Base-by-base conservation (phyloP, 2,888 invertebrate genomes). In the Cecidostiba fungosa region DNA sequence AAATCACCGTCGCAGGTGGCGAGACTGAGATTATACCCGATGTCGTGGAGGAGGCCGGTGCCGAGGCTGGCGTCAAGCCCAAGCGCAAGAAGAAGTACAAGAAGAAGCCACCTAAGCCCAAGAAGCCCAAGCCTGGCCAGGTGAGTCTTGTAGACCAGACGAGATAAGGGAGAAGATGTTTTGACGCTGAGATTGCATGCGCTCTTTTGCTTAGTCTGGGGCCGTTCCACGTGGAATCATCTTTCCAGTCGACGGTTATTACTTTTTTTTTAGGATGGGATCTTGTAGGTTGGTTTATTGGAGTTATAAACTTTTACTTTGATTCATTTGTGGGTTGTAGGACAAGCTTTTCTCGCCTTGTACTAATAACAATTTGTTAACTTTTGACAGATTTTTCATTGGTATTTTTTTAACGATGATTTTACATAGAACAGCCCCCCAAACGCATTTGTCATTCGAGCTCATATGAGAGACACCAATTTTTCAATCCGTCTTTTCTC, bases 11-110 rank as follows among this genome's bases (percentile, higher is more conserved):
- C 8, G 94, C 94, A 0, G 94, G 92, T 3, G 91, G 94, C 0
- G 93, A 94, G 39, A 94, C 94, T 6, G 94, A 94, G 84, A 93
- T 94, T 19, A 94, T 94, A 73, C 94, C 93, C 1, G 94, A 94
- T n/a, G 91, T 93, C 0, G 91, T 91, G 92, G 91, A 91, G 59
- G 90, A 92, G 5, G 93, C 92, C 16, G 91, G 90, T 32, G 90
- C 91, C 10, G 93, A 93, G 66, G 88, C 93, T 0, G 93, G 92
- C 0, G 89, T 91, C 10, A 94, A 94, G 84, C 93, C 94, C 6
- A 96, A 96, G 90, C 96, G 96, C 92, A 97, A 97, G 94, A 96
- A 97, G 94, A 96, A 96, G 90, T 96, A 96, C 93, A 97, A 97
- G 94, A 97, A 97, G 94, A 97, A 97, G 92, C 96, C 96, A 0